Evolutionary conservation across 2,113 vertebrate genomes (phyloP), one percentile per base, ranked within the genome.

Genomic region (Ptychochromis oligacanthus): DNA sequence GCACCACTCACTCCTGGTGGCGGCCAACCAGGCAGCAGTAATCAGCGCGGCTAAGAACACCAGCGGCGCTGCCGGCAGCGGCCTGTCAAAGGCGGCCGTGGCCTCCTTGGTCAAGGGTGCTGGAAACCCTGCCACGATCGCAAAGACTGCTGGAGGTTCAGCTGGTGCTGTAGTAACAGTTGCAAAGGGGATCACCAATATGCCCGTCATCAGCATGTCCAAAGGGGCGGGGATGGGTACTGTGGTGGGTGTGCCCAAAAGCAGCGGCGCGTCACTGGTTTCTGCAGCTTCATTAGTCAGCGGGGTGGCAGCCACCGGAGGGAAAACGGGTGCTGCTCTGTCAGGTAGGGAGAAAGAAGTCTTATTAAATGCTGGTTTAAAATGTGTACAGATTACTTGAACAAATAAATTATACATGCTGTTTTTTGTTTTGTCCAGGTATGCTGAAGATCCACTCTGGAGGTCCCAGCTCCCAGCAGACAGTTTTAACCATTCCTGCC

Each of bases 401-500:
- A 46, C 26, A 54, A 34, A 24, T 10, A 10, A 17, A 46, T 14
- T 31, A 70, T 34, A 13, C 43, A 2, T 52, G 26, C n/a, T n/a
- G n/a, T 4, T 34, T 67, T 76, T 20, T 87, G 75, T 75, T 86
- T 85, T 89, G 58, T 61, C 36, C 92, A 99, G 98, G 97, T 38
- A 96, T 98, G 96, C 93, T 99, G 89, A 99, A 99, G 95, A 96
- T 99, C 91, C 97, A 99, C 90, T 96, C 97, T 83, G 96, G 96
- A 85, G 97, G 97, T 49, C 95, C 96, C 90, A 97, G 88, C 92
- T 95, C 97, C 62, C 98, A 97, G 90, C 98, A 97, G 93, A 97
- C 98, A 2, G 96, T 99, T 83, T 91, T 99, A 91, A 98, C 97
- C 2, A 97, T 98, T 88, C 98, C 98, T 79, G 94, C 96, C 86